Base-by-base conservation (phyloP, 2,888 invertebrate genomes). In the Phortica magna region DNA sequence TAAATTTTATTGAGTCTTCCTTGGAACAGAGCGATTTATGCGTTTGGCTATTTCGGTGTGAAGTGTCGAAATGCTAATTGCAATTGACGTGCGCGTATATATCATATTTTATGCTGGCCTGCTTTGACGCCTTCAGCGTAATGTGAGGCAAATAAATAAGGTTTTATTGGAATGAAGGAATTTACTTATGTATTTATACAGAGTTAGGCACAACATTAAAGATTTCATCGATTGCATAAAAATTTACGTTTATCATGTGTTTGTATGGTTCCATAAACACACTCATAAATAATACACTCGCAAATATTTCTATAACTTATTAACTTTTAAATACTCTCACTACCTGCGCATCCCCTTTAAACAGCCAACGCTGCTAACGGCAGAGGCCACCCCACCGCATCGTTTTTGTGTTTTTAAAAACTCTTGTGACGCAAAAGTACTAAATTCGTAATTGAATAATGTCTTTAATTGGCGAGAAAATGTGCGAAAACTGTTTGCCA, bases 201-300 rank as follows among this genome's bases (percentile, higher is more conserved):
- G 31, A 31, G n/a, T n/a, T 12, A 48, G 48, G 48, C 14, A 14
- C 48, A 12, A 12, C 48, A 48, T 48, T 48, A 48, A 77, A 67
- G 76, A 80, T 81, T 77, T 85, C 81, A 82, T 73, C 86, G 83
- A 79, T 71, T 83, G 80, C 79, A 87, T 85, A 79, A 85, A 87
- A 85, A 83, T 87, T 80, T 53, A 85, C 79, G 81, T 78, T 65
- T 73, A 85, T 85, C 84, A 85, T 85, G 86, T 83, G 86, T 79
- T 83, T 84, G 84, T 85, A 83, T 85, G 31, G 31, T 85, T 85
- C 81, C 68, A 83, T 81, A 85, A 85, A 85, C 80, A 81, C 53
- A 76, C 68, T 5, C 14, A 80, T 80, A 77, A 78, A 80, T 81
- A 70, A 83, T 83, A 79, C 74, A 68, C 41, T 43, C n/a, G 77